These are phyloP conservation scores for Vollenhovia emeryi DNA, from an alignment of 1,140 invertebrate species.

Conservation along the genomic window DNA sequence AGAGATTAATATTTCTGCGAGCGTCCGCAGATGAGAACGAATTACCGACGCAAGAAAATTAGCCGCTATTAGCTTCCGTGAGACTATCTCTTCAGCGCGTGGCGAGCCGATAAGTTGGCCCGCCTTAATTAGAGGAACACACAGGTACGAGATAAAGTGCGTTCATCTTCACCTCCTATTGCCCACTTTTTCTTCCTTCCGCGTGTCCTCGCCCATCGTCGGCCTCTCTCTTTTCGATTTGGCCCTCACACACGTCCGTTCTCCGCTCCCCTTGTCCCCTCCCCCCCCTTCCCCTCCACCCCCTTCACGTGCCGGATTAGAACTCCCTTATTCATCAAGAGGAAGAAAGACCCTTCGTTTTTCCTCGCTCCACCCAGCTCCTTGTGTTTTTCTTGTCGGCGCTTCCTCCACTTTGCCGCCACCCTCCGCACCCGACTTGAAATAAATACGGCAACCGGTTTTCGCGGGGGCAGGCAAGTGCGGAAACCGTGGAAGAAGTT, in stretches of 20 bases:
- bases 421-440: slow-evolving; percentile 48
- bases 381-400: slow-evolving; percentile 58
- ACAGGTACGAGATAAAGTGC: slow-evolving; percentile 66
- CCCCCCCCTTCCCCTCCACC: neutral
- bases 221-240: slow-evolving; percentile 64
- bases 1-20: neutral
- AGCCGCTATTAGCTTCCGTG: slow-evolving; percentile 8
- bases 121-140: slow-evolving; percentile 64
- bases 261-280: too few species aligned
- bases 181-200: slow-evolving; percentile 33
- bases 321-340: slow-evolving; percentile 68
- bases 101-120: slow-evolving; percentile 12
- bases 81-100: neutral
- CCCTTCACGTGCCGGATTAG: neutral
- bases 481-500: slow-evolving; percentile 27
- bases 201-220: slow-evolving; percentile 20
- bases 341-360: slow-evolving; percentile 53
- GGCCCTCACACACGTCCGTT: slow-evolving; percentile 46
- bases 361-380: neutral
- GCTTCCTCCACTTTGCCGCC: slow-evolving; percentile 30
- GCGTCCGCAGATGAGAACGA: neutral
- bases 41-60: slow-evolving; percentile 8
- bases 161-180: slow-evolving; percentile 55
- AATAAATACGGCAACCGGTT: slow-evolving; percentile 64
- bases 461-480: neutral